Evolutionary conservation across 2,888 invertebrate genomes (phyloP).

Genomic region (Caradrina kadenii): DNA sequence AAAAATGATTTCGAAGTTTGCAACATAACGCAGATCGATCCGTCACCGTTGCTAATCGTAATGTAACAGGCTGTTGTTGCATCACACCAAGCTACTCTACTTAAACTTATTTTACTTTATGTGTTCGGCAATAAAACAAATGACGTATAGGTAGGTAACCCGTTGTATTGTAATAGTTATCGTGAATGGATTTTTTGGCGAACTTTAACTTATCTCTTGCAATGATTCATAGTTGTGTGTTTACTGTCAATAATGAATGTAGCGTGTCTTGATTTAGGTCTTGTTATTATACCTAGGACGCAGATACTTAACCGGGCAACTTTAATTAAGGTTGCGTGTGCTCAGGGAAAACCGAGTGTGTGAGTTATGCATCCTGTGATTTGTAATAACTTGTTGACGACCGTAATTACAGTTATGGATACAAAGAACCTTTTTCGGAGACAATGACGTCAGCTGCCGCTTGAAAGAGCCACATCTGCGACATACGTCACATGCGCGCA

Average conservation of each 20-base stretch:
- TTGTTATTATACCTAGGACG: slow-evolving; percentile 9
- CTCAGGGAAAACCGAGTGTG: slow-evolving; percentile 20
- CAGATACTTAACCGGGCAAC: slow-evolving; percentile 8
- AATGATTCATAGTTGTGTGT: slow-evolving; percentile 33
- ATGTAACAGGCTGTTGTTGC: slow-evolving; percentile 9
- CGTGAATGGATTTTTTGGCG: slow-evolving; percentile 17
- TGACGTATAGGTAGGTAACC: no score
- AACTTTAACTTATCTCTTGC: slow-evolving; percentile 1
- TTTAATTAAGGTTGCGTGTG: slow-evolving; percentile 26
- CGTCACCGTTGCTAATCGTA: slow-evolving; percentile 26
- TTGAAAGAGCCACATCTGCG: not conserved
- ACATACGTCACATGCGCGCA: slow-evolving; percentile 39
- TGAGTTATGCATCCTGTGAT: slow-evolving; percentile 36
- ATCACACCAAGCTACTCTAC: slow-evolving; percentile 3
- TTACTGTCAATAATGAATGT: slow-evolving; percentile 31
- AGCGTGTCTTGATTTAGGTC: slow-evolving; percentile 37
- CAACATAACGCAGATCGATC: slow-evolving; percentile 14
- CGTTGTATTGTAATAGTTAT: slow-evolving; percentile 5
- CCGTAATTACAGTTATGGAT: not conserved
- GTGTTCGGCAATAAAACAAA: slow-evolving; percentile 8
- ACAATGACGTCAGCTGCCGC: not conserved
- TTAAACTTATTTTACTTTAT: slow-evolving; percentile 2
- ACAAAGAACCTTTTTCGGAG: not conserved
- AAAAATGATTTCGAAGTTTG: not conserved
- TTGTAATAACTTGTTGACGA: not conserved